These are phyloP conservation scores for Agrilus planipennis DNA, from an alignment of 1,140 invertebrate species.

Conservation along the genomic window DNA sequence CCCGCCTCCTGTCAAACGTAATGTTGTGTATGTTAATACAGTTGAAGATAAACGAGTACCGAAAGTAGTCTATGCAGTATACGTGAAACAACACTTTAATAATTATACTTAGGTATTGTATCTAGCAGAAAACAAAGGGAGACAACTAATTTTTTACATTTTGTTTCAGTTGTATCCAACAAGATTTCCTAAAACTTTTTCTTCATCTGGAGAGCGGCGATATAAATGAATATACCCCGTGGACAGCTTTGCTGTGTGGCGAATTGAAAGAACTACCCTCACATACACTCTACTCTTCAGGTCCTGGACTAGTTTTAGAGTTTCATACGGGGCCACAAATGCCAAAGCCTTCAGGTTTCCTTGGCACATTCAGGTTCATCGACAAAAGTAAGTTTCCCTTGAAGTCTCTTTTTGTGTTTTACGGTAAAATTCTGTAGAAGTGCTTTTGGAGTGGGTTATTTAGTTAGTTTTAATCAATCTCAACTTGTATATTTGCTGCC, in stretches of 20 bases:
- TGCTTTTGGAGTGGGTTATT: no score
- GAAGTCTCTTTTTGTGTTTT: no score
- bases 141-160: conserved; percentile 14
- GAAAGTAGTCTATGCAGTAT: no score
- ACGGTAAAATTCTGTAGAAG: no score
- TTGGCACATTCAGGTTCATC: conserved; percentile 69
- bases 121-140: no score
- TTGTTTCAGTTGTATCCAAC: conserved; percentile 57
- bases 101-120: no score
- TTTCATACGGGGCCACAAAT: conserved; percentile 53
- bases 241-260: conserved; percentile 66
- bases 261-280: conserved; percentile 56
- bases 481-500: no score
- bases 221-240: conserved; percentile 68
- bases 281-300: conserved; percentile 70
- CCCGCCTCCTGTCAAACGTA: no score
- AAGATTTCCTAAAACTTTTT: conserved; percentile 73
- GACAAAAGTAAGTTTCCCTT: conserved; percentile 59
- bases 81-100: no score
- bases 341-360: conserved; percentile 60
- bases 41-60: no score
- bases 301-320: conserved; percentile 66
- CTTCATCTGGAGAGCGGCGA: conserved; percentile 55
- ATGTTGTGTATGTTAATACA: no score
- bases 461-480: no score